Evolutionary conservation across 1,140 invertebrate genomes (phyloP).

Genomic region (Triops cancriformis): DNA sequence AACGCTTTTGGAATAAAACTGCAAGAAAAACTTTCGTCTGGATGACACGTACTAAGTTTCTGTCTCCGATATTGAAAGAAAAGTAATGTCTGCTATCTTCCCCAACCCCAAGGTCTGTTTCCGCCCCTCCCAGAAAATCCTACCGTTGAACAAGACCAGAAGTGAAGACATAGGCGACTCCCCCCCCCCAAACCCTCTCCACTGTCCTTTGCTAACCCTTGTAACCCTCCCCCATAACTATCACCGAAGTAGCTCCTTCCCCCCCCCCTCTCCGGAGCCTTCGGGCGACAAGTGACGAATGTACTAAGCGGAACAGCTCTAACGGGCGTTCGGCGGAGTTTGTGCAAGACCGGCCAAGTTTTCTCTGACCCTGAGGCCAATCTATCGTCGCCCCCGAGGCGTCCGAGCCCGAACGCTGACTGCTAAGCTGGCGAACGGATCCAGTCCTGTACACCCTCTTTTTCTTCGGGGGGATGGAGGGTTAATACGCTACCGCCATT

Average conservation of each 20-base stretch:
- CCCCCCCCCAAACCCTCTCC: too few species aligned
- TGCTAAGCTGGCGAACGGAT: too few species aligned
- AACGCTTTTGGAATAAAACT: neutral
- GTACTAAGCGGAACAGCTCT: neutral
- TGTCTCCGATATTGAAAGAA: slow-evolving; percentile 7
- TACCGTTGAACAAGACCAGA: neutral
- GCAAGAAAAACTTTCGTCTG: neutral
- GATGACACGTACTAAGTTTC: slow-evolving; percentile 13
- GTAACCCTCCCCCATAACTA: neutral
- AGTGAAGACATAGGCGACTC: neutral
- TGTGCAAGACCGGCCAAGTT: neutral
- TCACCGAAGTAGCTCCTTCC: neutral
- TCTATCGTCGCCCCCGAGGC: neutral
- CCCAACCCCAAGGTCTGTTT: neutral
- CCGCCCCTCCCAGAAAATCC: neutral
- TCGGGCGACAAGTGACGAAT: slow-evolving; percentile 2
- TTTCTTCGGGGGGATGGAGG: too few species aligned
- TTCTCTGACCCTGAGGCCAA: neutral
- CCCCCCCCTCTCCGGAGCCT: neutral
- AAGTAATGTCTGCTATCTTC: neutral
- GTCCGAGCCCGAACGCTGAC: too few species aligned
- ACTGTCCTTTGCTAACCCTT: too few species aligned
- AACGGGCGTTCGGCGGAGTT: neutral
- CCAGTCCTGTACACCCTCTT: too few species aligned
- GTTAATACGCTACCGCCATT: too few species aligned